Evolutionary conservation across 2,888 invertebrate species (phyloP), one percentile per base, ranked within the genome.

Genomic region (Trachelus stipa): DNA sequence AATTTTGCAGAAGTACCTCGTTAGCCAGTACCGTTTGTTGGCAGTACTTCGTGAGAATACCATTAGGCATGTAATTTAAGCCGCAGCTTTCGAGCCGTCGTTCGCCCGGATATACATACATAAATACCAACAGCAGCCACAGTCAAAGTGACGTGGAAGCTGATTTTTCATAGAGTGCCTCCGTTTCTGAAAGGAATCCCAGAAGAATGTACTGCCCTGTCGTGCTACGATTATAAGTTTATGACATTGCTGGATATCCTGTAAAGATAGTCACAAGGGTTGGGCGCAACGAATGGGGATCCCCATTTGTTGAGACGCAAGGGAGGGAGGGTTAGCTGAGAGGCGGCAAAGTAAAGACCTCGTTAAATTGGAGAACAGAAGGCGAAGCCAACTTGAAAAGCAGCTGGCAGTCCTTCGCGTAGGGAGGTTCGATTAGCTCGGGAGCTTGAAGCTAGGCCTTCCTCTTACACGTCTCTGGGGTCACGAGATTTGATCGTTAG

Each of bases 401-500:
- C 56, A 56, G 56, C 23, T 56, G 56, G 56, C 56, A 56, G 56
- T 23, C 56, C 23, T 56, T 56, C 56, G 9, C 56, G 6, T 56
- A 56, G 56, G 23, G 34, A 74, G 75, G 80, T 82, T 80, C 73
- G 80, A 83, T 82, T 85, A 85, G 84, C 86, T 85, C 83, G 85
- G 79, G 80, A 85, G 84, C 86, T 85, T 83, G 85, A 79, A 79
- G 77, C 82, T 84, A 23, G 56, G 56, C 56, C 56, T 56, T 9
- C 23, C 56, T 56, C 56, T 56, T 56, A 23, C 15, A 56, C 83
- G 81, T 82, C 80, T 79, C 78, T 37, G 80, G 76, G 87, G 85
- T 88, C 88, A 86, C 87, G 88, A 86, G 87, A 89, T 89, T 86
- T 85, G 87, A 88, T 88, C 89, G 88, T 87, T 85, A 87, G 86